Conservation (phyloP, 92 coral and sea anemone species). For the Blastomussa wellsi region DNA sequence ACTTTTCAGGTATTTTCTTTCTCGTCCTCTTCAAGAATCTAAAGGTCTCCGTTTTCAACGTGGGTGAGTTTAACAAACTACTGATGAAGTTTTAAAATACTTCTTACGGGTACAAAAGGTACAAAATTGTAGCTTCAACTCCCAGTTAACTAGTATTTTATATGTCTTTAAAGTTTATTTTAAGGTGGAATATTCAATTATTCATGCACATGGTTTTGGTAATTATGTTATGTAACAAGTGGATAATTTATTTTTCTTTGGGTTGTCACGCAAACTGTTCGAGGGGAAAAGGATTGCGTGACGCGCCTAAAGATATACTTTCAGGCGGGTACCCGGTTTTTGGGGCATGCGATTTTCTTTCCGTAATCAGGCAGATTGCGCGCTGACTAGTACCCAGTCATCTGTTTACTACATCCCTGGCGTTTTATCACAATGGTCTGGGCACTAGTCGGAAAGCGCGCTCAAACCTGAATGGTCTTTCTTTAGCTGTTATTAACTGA, state of each 20-base stretch:
- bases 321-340: too few species aligned
- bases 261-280: neutral
- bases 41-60: too few species aligned
- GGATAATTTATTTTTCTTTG: too few species aligned
- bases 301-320: neutral
- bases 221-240: neutral
- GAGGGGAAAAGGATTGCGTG: neutral
- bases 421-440: neutral
- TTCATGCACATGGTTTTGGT: neutral
- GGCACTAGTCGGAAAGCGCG: neutral
- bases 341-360: too few species aligned
- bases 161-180: neutral
- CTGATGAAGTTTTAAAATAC: too few species aligned
- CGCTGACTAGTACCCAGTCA: neutral
- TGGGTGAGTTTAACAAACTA: too few species aligned
- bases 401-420: neutral
- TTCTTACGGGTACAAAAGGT: too few species aligned
- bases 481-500: too few species aligned
- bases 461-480: too few species aligned
- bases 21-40: too few species aligned
- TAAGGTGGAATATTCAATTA: neutral
- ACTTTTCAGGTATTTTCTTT: too few species aligned
- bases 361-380: neutral
- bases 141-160: neutral
- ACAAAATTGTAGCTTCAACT: neutral